Evolutionary conservation across 2,888 invertebrate genomes (phyloP), one percentile per base, ranked within the genome.

Genomic region (Parascotia fuliginaria): DNA sequence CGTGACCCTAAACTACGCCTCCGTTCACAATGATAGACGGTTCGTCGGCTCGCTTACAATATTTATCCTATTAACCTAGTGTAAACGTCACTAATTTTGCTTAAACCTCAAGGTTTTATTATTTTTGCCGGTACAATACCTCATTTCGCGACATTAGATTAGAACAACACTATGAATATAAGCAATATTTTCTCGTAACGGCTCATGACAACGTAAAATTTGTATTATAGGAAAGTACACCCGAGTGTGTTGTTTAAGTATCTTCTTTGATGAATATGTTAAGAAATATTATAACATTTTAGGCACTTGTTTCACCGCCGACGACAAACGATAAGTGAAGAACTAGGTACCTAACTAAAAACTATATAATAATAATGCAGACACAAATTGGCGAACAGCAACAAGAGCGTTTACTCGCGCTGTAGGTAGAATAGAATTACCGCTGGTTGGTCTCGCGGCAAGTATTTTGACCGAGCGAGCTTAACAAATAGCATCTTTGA

Each of bases 1-100:
- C 60, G 52, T 55, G 60, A 43, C 39, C 16, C 34, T 27, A 15
- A 59, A 42, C 42, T 37, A 49, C 34, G 45, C 33, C 33, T 45
- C 19, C 39, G 43, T 41, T 51, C 32, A 41, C 40, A 48, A 32
- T 32, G 16, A 32, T 22, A 22, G 16, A 32, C 32, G 15, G 32
- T 6, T 15, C 22, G 9, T 22, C 32, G 15, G 32, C n/a, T 15
- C 22, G 9, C 13, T 31, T 33, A 32, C 22, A 24, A 9, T 41
- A 41, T 41, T 24, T 31, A 24, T 3, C 27, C 22, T 12, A 24
- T 38, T 27, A 47, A 19, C 28, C 40, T 29, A 27, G 31, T 43
- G 42, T 46, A 43, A 43, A 41, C 11, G 33, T 39, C 31, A 24
- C 41, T 44, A 34, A 54, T 48, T 44, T 44, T 27, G 3, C 38